These are phyloP conservation scores for Onychostruthus taczanowskii DNA, from an alignment of 2,113 vertebrate species.

Conservation along the genomic window DNA sequence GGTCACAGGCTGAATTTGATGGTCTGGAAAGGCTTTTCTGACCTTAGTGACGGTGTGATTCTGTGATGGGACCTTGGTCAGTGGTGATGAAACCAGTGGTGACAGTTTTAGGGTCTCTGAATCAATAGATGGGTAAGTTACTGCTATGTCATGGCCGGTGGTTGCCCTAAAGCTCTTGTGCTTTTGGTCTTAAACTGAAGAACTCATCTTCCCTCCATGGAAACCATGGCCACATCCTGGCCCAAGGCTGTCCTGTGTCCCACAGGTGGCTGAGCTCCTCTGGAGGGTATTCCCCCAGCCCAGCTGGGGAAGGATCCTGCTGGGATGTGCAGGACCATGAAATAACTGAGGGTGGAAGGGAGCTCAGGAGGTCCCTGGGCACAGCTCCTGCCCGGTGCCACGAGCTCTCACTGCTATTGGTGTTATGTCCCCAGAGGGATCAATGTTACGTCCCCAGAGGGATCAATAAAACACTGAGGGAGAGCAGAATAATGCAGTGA, in stretches of 20 bases:
- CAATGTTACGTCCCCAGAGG: neutral
- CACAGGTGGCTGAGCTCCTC: neutral
- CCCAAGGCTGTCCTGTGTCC: neutral
- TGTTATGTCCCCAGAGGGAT: neutral
- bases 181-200: neutral
- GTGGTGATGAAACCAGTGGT: too few species aligned
- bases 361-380: neutral
- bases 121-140: rapidly evolving
- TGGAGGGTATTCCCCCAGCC: neutral
- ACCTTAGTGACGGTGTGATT: neutral
- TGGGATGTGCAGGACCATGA: neutral
- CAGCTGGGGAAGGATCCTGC: neutral
- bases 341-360: neutral
- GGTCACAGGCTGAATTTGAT: neutral
- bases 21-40: neutral
- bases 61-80: neutral
- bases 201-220: neutral
- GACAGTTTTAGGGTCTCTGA: neutral
- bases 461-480: neutral
- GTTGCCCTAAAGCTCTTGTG: neutral
- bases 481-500: neutral
- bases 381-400: rapidly evolving
- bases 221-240: rapidly evolving
- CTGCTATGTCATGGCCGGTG: rapidly evolving
- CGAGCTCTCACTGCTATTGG: neutral